Percentiles rank a stretch among this genome's conserved stretches.
Evolutionary conservation across 2,797 vertebrate genomes (phyloP).

Genomic region (Lacerta bilineata): DNA sequence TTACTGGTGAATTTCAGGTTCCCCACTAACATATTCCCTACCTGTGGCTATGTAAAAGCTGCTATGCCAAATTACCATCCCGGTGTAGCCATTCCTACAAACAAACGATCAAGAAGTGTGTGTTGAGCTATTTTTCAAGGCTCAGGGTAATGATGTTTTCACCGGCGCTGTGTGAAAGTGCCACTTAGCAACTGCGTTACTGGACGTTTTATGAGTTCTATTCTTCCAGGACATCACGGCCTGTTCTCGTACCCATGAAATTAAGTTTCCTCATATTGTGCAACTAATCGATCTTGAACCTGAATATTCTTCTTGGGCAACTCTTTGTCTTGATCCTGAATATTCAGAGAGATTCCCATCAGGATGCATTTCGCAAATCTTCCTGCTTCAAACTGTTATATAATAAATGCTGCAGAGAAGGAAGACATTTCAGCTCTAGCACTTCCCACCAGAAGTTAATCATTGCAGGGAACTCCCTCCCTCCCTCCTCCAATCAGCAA

Average conservation of each 20-base stretch:
- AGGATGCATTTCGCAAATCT: not conserved
- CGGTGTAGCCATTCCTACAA: not conserved
- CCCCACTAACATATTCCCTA: not conserved
- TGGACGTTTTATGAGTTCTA: not conserved
- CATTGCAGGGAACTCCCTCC: not conserved
- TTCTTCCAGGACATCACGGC: not conserved
- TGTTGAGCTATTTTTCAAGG: not conserved
- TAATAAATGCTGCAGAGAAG: not conserved
- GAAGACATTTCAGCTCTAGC: not conserved
- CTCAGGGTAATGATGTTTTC: not conserved
- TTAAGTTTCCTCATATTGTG: not conserved
- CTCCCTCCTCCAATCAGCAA: no score
- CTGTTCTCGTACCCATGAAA: not conserved
- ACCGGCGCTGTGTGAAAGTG: not conserved
- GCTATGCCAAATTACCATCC: not conserved
- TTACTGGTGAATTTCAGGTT: not conserved
- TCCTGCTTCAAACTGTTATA: not conserved
- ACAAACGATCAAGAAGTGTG: not conserved
- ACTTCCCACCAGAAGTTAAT: conserved; percentile 18
- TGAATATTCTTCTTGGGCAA: conserved; percentile 19
- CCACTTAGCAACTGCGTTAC: not conserved
- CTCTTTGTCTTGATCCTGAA: not conserved
- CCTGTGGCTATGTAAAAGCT: not conserved
- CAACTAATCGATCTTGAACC: not conserved
- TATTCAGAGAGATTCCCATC: conserved; percentile 5